Base-by-base conservation (phyloP, 1,140 invertebrate species). In the Belonocnema kinseyi region DNA sequence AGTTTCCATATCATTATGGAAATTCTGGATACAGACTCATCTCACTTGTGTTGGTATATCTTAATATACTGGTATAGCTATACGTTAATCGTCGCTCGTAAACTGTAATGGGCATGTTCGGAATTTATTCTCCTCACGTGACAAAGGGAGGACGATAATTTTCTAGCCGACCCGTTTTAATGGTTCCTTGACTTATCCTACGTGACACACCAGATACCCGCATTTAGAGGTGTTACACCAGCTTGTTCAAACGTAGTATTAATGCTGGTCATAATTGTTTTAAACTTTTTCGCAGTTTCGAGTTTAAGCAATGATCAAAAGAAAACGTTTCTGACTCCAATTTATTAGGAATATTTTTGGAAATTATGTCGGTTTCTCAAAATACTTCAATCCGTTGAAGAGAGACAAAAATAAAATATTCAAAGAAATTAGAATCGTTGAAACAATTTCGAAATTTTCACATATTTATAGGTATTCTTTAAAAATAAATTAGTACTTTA, bases 1-100 rank as follows among this genome's bases (percentile, higher is more conserved):
- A 74, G 70, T 81, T 76, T 78, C 81, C 77, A 82, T 84, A 83
- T 85, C 81, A 85, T 87, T 85, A 87, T 85, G 84, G 81, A 87
- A 85, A 87, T 87, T 66, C 61, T 72, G 77, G 46, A 72, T 56
- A 71, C 73, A 61, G 40, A 70, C 54, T 83, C 73, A 77, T 77
- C 74, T 72, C 66, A 73, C 74, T 33, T 10, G 50, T 40, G 58
- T 61, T 71, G 74, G 74, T 80, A 86, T 83, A 85, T 86, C 85
- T 86, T 81, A 82, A 87, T 87, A 85, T 75, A 76, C 80, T 81
- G 75, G 80, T 79, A 75, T 54, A 56, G 58, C 75, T 82, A 83
- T 71, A 84, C 79, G 83, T 80, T 83, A 85, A 81, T 71, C 73
- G 76, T 79, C 77, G 73, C 78, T 85, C 81, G 80, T 86, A 86